Evolutionary conservation across 1,140 invertebrate species (phyloP), one percentile per base, ranked within the genome.

Genomic region (Tetraneura akinire): DNA sequence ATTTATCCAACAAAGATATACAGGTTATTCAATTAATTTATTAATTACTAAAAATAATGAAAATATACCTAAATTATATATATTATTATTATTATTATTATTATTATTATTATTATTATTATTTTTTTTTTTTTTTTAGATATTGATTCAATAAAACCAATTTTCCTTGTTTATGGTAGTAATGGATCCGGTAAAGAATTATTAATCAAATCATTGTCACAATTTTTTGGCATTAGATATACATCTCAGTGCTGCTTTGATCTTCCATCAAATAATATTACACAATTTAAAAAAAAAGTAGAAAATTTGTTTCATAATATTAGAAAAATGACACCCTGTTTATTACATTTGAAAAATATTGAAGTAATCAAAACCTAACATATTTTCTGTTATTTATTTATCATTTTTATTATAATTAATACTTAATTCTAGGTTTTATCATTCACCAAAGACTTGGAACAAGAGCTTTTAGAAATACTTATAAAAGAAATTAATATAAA

Each of bases 331-430:
- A 45, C 53, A 62, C 74, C 74, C 0, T 62, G 55, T 47, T 8
- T 78, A 60, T 47, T 78, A 47, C 74, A 78, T 16, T 62, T 78
- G 8, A 23, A 78, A 78, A 78, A 78, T 60, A 16, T 78, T 78
- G 74, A 78, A 29, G 74, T 78, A 45, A 42, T 2, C 32, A 37
- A 4, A 37, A 37, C 8, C n/a, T n/a, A n/a, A n/a, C n/a, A n/a
- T n/a, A n/a, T n/a, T n/a, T n/a, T n/a, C n/a, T n/a, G n/a, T n/a
- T n/a, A 4, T 37, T 37, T 37, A 37, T 37, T 4, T 37, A 37
- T 4, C 32, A 37, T 37, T 37, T 37, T 37, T 37, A 37, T 37
- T 37, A 8, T 37, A 4, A 37, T 37, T 37, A 37, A 3, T 37
- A 3, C 3, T 37, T 37, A 57, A 37, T 78, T 16, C n/a, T 62